phyloP scores from a whole-genome alignment of 1,140 invertebrate genomes.

The Drosophila hydei region DNA sequence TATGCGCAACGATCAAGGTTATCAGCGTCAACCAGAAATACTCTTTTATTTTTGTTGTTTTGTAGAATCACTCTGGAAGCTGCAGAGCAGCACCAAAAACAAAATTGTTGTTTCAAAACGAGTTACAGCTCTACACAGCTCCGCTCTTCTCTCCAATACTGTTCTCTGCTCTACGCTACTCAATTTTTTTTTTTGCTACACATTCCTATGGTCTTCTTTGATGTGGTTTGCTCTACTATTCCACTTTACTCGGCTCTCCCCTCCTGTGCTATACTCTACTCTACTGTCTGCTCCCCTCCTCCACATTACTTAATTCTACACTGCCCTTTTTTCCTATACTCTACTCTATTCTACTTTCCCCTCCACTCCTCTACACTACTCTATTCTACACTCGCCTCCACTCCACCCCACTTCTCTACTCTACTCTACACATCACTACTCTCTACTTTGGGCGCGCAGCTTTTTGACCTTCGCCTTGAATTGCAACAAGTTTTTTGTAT shows the following conservation, averaged over 20 bases:
- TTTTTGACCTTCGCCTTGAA: constrained; percentile 58
- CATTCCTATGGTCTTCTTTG: too few species aligned
- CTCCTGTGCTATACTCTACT: neutral
- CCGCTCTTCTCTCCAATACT: neutral
- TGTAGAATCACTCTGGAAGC: constrained; percentile 61
- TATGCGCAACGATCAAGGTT: constrained; percentile 65
- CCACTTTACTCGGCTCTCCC: neutral
- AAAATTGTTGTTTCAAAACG: constrained; percentile 31
- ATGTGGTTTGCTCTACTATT: neutral
- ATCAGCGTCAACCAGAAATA: constrained; percentile 41
- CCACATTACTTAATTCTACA: neutral
- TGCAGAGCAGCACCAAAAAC: constrained; percentile 46
- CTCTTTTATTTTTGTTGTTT: constrained; percentile 12
- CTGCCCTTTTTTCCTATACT: too few species aligned
- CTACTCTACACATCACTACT: neutral
- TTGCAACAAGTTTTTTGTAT: constrained; percentile 21
- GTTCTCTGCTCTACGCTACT: neutral
- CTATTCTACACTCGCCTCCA: neutral
- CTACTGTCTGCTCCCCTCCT: neutral
- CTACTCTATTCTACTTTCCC: too few species aligned
- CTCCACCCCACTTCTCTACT: neutral
- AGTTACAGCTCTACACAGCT: constrained; percentile 13
- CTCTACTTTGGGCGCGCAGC: constrained; percentile 18
- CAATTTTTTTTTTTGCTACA: too few species aligned
- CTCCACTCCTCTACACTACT: neutral